Base-by-base conservation (phyloP, 1,140 invertebrate genomes). In the Aphidius gifuensis region DNA sequence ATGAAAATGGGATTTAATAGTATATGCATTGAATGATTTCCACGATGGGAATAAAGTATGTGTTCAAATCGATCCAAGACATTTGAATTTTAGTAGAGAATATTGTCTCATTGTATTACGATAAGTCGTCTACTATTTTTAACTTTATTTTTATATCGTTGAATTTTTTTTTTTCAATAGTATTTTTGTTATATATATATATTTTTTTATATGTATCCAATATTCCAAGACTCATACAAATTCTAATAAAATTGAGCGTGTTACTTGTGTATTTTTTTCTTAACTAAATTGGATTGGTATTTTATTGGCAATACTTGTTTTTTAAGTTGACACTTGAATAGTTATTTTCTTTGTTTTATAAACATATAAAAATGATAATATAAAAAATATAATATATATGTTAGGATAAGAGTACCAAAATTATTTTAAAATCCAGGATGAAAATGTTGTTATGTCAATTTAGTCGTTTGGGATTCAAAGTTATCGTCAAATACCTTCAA, bases 231-330 rank as follows among this genome's bases (percentile, higher is more conserved):
- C n/a, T 53, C n/a, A 43, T 42, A 38, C 23, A 42, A 53, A 16
- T 47, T 32, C 38, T 16, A 57, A 64, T 64, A 64, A 67, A 67
- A 62, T 38, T 61, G 50, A 62, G 60, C 60, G 55, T 32, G 23
- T 32, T 32, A 50, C 59, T 58, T 11, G 45, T n/a, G 40, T 58
- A 46, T 50, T 67, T 67, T 64, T 57, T 64, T 61, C 62, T 50
- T 68, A 66, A 63, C 67, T 69, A 71, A 71, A 71, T 70, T 70
- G 68, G 68, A 70, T 71, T 68, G 67, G 63, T 66, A 69, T 45
- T 70, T 71, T 71, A 71, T 71, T 71, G 68, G 62, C 70, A 71
- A 71, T 71, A 71, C 70, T 71, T 64, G 64, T 71, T 70, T 68
- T 64, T 63, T 58, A 61, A 66, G 43, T 65, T 65, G 53, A 64